Base-by-base conservation (phyloP, 2,113 vertebrate genomes). In the Cygnus atratus region DNA sequence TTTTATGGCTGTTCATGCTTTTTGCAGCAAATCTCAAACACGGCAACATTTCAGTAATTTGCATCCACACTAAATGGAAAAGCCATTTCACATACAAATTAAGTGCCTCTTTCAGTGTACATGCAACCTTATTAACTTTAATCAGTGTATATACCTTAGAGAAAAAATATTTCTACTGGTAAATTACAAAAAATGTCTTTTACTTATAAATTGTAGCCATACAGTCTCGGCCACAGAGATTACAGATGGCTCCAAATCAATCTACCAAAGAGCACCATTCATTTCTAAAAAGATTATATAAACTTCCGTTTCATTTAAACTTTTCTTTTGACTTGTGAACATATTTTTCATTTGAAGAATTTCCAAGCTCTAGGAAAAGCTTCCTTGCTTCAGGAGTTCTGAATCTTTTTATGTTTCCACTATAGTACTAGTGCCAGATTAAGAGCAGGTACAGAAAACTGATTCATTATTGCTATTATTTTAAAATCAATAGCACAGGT, bases 1-100 rank as follows among this genome's bases (percentile, higher is more conserved):
- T 4, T 22, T 48, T 29, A 54, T 9, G 65, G 68, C 21, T 1
- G 0, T 54, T 75, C 4, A 0, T 13, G 66, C 35, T 18, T 72
- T 72, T 75, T 57, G 11, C 39, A 57, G 35, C 41, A 44, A 57
- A 41, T 44, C 22, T 58, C 39, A n/a, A 58, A 21, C 41, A 44
- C 11, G n/a, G 29, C 31, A 74, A 43, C 52, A n/a, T 57, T 73
- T 57, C 52, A 57, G 46, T 16, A 71, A 71, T 24, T 57, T 57
- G 37, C 28, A 41, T 29, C 52, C 37, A 57, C 14, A 10, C 29
- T 73, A 57, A 31, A 73, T 28, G 37, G 52, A 29, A 39, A 57
- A 73, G 52, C 52, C 29, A 57, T 39, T 26, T 33, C 37, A 44
- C 54, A 26, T n/a, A 24, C 14, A 25, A 11, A 44, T 58, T 41